Evolutionary conservation across 2,113 vertebrate species (phyloP).

Genomic region (Thomomys bottae): DNA sequence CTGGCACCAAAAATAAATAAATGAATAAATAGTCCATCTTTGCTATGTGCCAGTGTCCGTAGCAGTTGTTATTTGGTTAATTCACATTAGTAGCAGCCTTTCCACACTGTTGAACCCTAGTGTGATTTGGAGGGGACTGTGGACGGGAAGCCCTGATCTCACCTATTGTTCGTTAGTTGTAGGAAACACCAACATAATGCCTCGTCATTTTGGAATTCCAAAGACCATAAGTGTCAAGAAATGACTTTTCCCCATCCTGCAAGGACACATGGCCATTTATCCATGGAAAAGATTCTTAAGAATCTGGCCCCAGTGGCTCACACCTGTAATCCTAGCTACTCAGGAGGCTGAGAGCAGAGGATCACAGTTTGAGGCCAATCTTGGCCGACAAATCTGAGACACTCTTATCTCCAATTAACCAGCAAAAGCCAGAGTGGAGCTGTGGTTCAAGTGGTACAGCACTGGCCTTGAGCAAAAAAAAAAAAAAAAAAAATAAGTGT

Average conservation of each 20-base stretch:
- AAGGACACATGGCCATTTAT: neutral
- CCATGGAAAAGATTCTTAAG: neutral
- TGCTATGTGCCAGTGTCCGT: neutral
- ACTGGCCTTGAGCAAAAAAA: no score
- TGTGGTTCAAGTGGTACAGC: no score
- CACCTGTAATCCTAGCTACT: no score
- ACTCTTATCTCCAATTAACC: no score
- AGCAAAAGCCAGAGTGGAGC: no score
- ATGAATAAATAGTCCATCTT: neutral
- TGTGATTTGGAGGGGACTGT: neutral
- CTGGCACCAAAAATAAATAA: no score
- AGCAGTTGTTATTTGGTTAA: neutral
- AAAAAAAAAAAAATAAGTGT: no score
- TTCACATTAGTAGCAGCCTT: neutral
- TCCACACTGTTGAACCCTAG: neutral
- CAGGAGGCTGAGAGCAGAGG: no score
- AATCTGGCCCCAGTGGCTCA: neutral
- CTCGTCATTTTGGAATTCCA: constrained; percentile 34
- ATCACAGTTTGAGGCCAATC: no score
- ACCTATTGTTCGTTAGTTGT: constrained; percentile 9
- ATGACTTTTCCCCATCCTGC: constrained; percentile 4
- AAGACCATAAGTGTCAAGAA: neutral
- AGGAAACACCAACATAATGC: neutral
- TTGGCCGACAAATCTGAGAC: no score
- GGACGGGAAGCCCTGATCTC: neutral